A percentile compares a stretch with the other conserved stretches of the same genome.
phyloP scores from a whole-genome alignment of 1,140 invertebrate species.

The Zaprionus lachaisei region DNA sequence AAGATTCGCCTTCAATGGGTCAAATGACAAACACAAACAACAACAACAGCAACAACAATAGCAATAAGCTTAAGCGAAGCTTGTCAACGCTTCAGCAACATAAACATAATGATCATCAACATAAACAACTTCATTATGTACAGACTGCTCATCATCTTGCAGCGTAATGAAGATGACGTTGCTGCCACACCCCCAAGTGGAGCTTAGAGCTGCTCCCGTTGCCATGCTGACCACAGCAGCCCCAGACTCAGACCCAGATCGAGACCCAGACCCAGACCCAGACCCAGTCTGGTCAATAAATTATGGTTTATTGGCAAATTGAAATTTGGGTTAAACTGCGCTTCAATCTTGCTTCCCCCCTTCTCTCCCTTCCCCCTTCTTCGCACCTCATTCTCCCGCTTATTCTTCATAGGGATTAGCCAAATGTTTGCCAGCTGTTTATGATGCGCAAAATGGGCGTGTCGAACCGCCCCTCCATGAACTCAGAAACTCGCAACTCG shows the following conservation, averaged over 20 bases:
- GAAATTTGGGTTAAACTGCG: slow-evolving; percentile 42
- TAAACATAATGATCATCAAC: slow-evolving; percentile 12
- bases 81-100: slow-evolving; percentile 58
- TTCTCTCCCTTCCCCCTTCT: not conserved
- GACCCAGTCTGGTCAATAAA: slow-evolving; percentile 56
- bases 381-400: not conserved
- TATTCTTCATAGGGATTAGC: slow-evolving; percentile 32
- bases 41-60: not conserved
- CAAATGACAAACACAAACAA: slow-evolving; percentile 60
- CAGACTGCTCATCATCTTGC: not conserved
- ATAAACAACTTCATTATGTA: not conserved
- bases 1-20: slow-evolving; percentile 59
- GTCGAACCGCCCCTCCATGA: not conserved
- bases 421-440: slow-evolving; percentile 4
- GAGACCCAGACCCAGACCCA: not conserved
- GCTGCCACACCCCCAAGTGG: slow-evolving; percentile 51
- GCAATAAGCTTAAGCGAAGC: slow-evolving; percentile 10
- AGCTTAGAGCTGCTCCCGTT: slow-evolving; percentile 4
- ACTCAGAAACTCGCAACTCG: not conserved
- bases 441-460: slow-evolving; percentile 17
- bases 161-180: slow-evolving; percentile 55
- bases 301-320: slow-evolving; percentile 69
- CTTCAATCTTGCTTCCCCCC: not conserved
- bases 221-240: slow-evolving; percentile 1
- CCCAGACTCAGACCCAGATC: too few species aligned